Conservation (phyloP, 2,888 invertebrate species). For the Gisinianus flammeolus region DNA sequence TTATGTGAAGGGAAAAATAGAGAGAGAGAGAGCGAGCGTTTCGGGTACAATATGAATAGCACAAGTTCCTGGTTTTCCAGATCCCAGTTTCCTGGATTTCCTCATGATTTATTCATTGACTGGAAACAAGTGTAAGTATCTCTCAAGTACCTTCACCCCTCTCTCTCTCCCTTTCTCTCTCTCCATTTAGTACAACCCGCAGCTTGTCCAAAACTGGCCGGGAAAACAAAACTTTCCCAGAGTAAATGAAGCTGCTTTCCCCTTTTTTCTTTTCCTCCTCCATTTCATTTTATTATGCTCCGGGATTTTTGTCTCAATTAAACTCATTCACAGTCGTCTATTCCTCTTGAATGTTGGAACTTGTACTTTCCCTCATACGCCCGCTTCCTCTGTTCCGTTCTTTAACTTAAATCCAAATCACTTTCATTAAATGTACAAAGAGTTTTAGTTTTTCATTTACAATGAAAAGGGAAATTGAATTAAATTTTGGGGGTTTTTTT, state of each 20-base stretch:
- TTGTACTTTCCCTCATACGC: neutral
- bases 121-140: neutral
- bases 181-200: too few relatives aligned
- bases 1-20: neutral
- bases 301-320: neutral
- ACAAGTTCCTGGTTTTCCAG: neutral
- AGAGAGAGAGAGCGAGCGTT: neutral
- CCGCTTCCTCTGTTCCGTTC: neutral
- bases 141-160: neutral
- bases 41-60: neutral
- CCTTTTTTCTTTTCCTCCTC: neutral
- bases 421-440: too few relatives aligned
- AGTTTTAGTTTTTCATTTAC: too few relatives aligned
- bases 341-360: neutral
- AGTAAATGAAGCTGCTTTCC: neutral
- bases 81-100: neutral
- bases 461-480: too few relatives aligned
- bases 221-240: neutral
- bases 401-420: neutral
- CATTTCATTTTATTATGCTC: conserved; percentile 3
- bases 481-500: too few relatives aligned
- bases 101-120: conserved; percentile 18
- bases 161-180: conserved; percentile 7
- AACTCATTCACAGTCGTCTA: neutral
- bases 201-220: neutral